Conservation (phyloP, 1,140 invertebrate species). For the Drosophila tropicalis region DNA sequence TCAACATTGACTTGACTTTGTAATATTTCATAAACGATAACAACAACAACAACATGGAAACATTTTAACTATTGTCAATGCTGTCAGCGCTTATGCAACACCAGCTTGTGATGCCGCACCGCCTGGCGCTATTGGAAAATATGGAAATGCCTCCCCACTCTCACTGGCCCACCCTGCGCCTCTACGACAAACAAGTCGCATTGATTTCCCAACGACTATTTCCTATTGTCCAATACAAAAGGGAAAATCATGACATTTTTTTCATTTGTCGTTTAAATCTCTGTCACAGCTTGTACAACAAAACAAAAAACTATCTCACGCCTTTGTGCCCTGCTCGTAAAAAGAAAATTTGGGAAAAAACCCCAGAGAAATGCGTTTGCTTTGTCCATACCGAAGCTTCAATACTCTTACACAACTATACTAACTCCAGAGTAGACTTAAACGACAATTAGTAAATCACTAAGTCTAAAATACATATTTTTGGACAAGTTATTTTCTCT, state of each 20-base stretch:
- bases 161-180: too few relatives aligned
- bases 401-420: not conserved
- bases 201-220: slow-evolving; percentile 60
- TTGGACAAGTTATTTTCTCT: too few relatives aligned
- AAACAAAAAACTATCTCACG: slow-evolving; percentile 44
- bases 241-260: slow-evolving; percentile 51
- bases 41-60: not conserved
- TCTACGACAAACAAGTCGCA: slow-evolving; percentile 40
- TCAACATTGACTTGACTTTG: slow-evolving; percentile 32
- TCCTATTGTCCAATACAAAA: slow-evolving; percentile 46
- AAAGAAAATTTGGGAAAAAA: slow-evolving; percentile 31
- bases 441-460: too few relatives aligned
- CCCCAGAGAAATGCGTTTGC: not conserved
- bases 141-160: not conserved
- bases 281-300: slow-evolving; percentile 52
- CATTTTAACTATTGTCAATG: slow-evolving; percentile 33
- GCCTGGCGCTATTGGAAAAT: slow-evolving; percentile 61
- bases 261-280: slow-evolving; percentile 48
- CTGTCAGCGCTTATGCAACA: slow-evolving; percentile 68
- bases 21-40: slow-evolving; percentile 53
- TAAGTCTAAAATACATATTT: too few relatives aligned
- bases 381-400: not conserved
- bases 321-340: slow-evolving; percentile 33
- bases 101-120: slow-evolving; percentile 35
- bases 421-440: too few relatives aligned